These are phyloP conservation scores for Toxotes lorentzi DNA, from an alignment of 2,797 vertebrate genomes.

Conservation along the genomic window DNA sequence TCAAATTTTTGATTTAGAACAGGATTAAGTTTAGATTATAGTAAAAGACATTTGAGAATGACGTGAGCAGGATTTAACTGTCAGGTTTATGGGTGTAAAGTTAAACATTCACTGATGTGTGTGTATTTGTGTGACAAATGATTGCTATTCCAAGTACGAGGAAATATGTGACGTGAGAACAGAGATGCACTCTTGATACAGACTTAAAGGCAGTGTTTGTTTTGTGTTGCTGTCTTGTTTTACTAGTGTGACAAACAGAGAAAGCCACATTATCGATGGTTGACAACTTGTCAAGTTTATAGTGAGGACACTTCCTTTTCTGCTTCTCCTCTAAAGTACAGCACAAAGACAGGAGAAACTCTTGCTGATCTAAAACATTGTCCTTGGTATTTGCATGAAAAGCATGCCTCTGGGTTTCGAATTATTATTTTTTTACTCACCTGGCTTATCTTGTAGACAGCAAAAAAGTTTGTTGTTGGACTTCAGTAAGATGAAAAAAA, in stretches of 20 bases:
- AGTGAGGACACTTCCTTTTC: constrained; percentile 41
- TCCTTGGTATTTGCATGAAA: constrained; percentile 33
- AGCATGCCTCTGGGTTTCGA: constrained; percentile 28
- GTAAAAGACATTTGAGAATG: background rate
- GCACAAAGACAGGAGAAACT: constrained; percentile 31
- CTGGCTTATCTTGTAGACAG: constrained; percentile 1
- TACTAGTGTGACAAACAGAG: constrained; percentile 37
- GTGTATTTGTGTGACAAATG: constrained; percentile 2
- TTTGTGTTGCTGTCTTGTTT: constrained; percentile 37
- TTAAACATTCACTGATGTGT: background rate
- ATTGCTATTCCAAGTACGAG: background rate
- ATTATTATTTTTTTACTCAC: constrained; percentile 34
- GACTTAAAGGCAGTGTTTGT: constrained; percentile 19
- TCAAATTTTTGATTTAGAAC: background rate
- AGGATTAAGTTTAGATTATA: constrained; percentile 19
- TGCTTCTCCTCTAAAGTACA: constrained; percentile 30
- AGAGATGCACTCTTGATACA: constrained; percentile 12
- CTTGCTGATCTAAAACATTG: constrained; percentile 41
- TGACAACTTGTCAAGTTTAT: constrained; percentile 59
- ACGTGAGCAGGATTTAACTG: background rate
- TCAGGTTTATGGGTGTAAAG: background rate
- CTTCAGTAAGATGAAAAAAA: background rate
- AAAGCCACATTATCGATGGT: constrained; percentile 28
- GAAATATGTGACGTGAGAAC: constrained; percentile 8
- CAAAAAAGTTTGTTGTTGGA: background rate